phyloP scores from a whole-genome alignment of 2,113 vertebrate species.

The Raphicerus campestris region DNA sequence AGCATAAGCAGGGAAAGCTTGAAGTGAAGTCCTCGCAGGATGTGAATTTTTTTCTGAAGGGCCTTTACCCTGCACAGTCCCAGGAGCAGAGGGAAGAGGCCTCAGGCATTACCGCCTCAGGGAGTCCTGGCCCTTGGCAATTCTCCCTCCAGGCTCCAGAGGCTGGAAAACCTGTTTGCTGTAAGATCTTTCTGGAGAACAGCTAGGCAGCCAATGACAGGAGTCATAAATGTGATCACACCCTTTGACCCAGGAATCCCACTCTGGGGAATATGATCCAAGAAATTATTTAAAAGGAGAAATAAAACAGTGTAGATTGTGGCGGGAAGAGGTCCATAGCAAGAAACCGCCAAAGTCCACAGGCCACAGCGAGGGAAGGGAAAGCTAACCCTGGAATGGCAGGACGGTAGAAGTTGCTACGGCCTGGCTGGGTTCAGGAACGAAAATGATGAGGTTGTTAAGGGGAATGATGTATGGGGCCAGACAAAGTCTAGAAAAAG shows the following conservation, averaged over 20 bases:
- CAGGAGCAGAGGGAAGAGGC: neutral
- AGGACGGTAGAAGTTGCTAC: neutral
- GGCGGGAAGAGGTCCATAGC: neutral
- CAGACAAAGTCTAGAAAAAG: neutral
- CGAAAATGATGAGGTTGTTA: neutral
- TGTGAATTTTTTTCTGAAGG: neutral
- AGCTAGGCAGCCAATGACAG: neutral
- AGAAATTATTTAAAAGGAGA: conserved; percentile 36
- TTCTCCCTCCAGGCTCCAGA: neutral
- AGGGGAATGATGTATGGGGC: neutral
- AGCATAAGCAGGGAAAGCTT: neutral
- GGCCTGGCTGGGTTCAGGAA: neutral
- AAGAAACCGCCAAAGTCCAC: neutral
- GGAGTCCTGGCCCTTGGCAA: neutral
- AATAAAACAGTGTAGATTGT: neutral
- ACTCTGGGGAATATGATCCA: neutral
- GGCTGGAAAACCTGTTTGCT: conserved; percentile 57
- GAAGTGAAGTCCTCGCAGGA: neutral
- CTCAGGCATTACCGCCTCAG: neutral
- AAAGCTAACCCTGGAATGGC: neutral
- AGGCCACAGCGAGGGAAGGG: neutral
- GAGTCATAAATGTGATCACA: neutral
- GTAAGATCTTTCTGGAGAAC: conserved; percentile 42
- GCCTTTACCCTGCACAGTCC: neutral
- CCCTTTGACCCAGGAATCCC: conserved; percentile 37